Evolutionary conservation across 2,113 vertebrate species (phyloP).

Genomic region (Ploceus nigricollis): DNA sequence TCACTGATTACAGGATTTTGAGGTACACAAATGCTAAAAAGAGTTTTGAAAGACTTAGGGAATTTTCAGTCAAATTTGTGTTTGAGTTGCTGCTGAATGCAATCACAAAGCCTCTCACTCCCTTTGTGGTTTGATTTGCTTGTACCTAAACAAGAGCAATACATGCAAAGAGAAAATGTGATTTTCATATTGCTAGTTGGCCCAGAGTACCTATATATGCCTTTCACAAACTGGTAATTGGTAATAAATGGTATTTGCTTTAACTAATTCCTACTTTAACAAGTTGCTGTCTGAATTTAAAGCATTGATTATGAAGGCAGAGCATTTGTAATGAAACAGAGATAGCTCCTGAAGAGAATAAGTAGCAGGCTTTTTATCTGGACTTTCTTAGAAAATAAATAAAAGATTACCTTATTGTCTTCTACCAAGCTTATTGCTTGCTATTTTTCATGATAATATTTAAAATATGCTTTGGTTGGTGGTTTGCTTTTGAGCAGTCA

Average conservation of each 20-base stretch:
- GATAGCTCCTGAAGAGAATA: not conserved
- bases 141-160: not conserved
- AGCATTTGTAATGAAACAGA: not conserved
- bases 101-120: not conserved
- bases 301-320: not conserved
- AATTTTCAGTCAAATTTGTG: not conserved
- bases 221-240: not conserved
- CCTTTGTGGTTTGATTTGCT: not conserved
- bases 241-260: not conserved
- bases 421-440: not conserved
- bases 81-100: not conserved
- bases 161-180: not conserved
- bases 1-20: not conserved
- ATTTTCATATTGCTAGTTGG: not conserved
- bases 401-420: not conserved
- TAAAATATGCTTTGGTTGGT: not conserved
- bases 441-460: not conserved
- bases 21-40: not conserved
- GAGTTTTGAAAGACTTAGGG: not conserved
- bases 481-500: not conserved
- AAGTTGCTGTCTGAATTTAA: not conserved
- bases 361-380: not conserved
- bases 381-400: not conserved
- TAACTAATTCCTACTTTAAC: not conserved
- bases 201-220: not conserved